Evolutionary conservation across 2,113 vertebrate species (phyloP), one percentile per base, ranked within the genome.

Genomic region (Zootoca vivipara): DNA sequence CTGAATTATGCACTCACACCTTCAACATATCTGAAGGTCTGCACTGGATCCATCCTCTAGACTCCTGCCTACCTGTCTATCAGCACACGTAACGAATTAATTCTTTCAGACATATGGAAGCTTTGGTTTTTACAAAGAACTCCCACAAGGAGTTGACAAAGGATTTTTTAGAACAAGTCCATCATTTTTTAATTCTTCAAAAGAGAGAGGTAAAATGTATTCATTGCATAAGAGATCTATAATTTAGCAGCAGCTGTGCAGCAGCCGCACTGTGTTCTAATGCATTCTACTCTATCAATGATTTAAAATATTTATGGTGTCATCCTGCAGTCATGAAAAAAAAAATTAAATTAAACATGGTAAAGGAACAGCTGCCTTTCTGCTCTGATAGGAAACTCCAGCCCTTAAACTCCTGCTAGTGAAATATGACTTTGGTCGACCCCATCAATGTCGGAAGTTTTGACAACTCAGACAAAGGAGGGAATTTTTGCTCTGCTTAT

Each of bases 241-340:
- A 95, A 95, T 95, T 95, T 94, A 96, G 91, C 91, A 95, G 94
- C 94, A 92, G 93, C 93, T 95, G 94, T 92, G 93, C 93, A 92
- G 94, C 93, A 95, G 92, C 88, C 92, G 94, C 92, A 94, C 94
- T 90, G 92, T 94, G 93, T 93, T 95, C 93, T 95, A 93, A 89
- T 94, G 93, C 94, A 95, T 93, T 94, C 93, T 95, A 93, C 93
- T 94, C 95, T 94, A 95, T 94, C 93, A 94, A 95, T 96, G 94
- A 96, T 94, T 95, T 95, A 93, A 95, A 96, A 96, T 96, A 96
- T 96, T 96, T 96, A 95, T 95, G 90, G 94, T 93, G 93, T 95
- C 93, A 93, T 96, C 93, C 93, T 93, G 93, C 94, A 95, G 95
- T 95, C 94, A 95, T 95, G 93, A 92, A 94, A 78, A 87, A 87